A percentile compares a stretch with the other conserved stretches of the same genome.
Evolutionary conservation across 2,888 invertebrate genomes (phyloP).

Genomic region (Pterostichus niger): DNA sequence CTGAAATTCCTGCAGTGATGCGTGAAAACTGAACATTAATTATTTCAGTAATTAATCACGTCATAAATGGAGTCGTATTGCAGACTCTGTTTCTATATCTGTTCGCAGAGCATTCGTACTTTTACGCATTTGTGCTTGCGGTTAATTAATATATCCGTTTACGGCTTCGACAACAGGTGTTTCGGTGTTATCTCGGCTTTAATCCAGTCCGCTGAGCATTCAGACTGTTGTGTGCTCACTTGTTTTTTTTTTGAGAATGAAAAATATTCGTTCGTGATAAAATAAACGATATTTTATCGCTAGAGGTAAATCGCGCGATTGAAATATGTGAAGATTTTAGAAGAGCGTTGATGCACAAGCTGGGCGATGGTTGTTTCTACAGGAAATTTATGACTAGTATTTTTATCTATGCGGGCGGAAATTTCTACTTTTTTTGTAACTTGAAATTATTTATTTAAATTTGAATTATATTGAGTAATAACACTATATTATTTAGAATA

Average conservation of each 20-base stretch:
- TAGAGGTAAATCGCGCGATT: slow-evolving; percentile 15
- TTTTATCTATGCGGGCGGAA: slow-evolving; percentile 13
- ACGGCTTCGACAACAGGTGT: slow-evolving; percentile 62
- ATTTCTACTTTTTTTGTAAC: too few species aligned
- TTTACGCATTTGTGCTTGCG: slow-evolving; percentile 21
- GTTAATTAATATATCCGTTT: slow-evolving; percentile 65
- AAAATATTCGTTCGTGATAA: slow-evolving; percentile 39
- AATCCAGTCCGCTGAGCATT: slow-evolving; percentile 15
- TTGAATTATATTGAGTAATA: too few species aligned
- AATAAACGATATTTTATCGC: slow-evolving; percentile 58
- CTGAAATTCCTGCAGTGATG: slow-evolving; percentile 26
- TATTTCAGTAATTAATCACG: slow-evolving; percentile 42
- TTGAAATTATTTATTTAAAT: not conserved
- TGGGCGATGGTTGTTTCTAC: slow-evolving; percentile 15
- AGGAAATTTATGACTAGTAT: not conserved
- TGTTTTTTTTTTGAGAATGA: slow-evolving; percentile 34
- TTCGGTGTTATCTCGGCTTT: slow-evolving; percentile 45
- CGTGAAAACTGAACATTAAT: slow-evolving; percentile 52
- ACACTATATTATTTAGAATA: too few species aligned
- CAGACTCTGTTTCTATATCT: not conserved
- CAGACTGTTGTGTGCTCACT: slow-evolving; percentile 12
- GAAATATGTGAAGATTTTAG: slow-evolving; percentile 27
- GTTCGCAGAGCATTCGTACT: slow-evolving; percentile 23
- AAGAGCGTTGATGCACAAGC: slow-evolving; percentile 17
- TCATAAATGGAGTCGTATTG: slow-evolving; percentile 41